Evolutionary conservation across 1,140 invertebrate genomes (phyloP).

Genomic region (Zaprionus gabonicus): DNA sequence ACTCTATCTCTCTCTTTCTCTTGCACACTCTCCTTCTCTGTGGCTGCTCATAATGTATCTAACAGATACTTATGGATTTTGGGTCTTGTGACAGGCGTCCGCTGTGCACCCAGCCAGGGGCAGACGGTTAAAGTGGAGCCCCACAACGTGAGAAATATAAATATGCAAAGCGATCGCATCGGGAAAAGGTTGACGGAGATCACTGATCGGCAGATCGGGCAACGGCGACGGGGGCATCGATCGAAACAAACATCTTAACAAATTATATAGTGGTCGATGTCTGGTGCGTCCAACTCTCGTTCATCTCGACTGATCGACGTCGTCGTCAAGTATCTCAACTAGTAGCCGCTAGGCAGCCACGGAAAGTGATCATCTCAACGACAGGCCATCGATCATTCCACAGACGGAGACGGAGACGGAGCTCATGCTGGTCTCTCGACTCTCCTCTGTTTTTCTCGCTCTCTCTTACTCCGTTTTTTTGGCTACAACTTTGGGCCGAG

Average conservation of each 20-base stretch:
- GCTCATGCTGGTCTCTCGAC: constrained; percentile 59
- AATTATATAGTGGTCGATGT: constrained; percentile 61
- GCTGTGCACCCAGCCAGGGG: constrained; percentile 33
- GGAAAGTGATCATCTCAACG: constrained; percentile 79
- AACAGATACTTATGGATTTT: constrained; percentile 51
- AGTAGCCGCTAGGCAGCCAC: constrained; percentile 82
- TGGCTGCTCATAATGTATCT: constrained; percentile 52
- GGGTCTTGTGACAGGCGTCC: constrained; percentile 50
- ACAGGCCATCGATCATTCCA: constrained; percentile 81
- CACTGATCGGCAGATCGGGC: constrained; percentile 30
- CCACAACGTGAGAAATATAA: constrained; percentile 76
- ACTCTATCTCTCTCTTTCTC: background rate
- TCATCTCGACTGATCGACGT: constrained; percentile 5
- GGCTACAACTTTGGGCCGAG: constrained; percentile 37
- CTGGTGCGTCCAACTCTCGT: constrained; percentile 15
- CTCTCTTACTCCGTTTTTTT: constrained; percentile 15
- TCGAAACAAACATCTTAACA: constrained; percentile 79
- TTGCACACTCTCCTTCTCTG: background rate
- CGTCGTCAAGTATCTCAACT: constrained; percentile 79
- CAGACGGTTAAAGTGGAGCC: constrained; percentile 43
- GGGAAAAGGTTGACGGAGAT: constrained; percentile 24
- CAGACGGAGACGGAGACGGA: constrained; percentile 19
- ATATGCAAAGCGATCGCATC: constrained; percentile 44
- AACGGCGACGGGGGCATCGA: constrained; percentile 14
- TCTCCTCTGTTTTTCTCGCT: background rate